Evolutionary conservation across 2,888 invertebrate species (phyloP).

Genomic region (Drosophila barbarae): DNA sequence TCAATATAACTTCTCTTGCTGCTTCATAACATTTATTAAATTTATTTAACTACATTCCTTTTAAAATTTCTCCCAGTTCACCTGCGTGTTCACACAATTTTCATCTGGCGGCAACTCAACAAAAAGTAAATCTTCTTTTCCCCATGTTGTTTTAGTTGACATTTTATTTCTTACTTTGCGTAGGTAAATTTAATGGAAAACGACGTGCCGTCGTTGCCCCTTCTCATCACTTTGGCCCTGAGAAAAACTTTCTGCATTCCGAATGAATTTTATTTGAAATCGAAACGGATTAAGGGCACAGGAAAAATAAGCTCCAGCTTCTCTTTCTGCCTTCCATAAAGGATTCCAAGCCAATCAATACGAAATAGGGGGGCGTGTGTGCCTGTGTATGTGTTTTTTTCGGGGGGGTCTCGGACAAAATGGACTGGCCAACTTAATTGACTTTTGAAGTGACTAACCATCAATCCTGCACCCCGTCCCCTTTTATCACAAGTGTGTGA

Average conservation of each 20-base stretch:
- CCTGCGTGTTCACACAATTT: slow-evolving; percentile 7
- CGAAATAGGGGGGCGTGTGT: slow-evolving; percentile 1
- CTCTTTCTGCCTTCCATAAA: not conserved
- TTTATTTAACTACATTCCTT: not conserved
- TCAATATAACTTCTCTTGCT: too few species aligned
- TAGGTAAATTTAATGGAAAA: slow-evolving; percentile 70
- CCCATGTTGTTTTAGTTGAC: slow-evolving; percentile 54
- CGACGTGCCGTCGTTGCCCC: slow-evolving; percentile 49
- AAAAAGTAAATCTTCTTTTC: slow-evolving; percentile 56
- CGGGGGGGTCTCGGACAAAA: slow-evolving; percentile 19
- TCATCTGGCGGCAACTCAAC: slow-evolving; percentile 16
- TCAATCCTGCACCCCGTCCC: slow-evolving; percentile 21
- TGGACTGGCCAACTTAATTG: slow-evolving; percentile 60
- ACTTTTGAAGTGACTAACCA: slow-evolving; percentile 66
- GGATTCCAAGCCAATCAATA: slow-evolving; percentile 33
- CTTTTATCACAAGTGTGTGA: slow-evolving; percentile 2
- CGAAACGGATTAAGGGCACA: slow-evolving; percentile 63
- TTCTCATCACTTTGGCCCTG: not conserved
- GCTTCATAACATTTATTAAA: not conserved
- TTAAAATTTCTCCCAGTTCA: slow-evolving; percentile 8
- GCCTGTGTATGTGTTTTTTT: slow-evolving; percentile 1
- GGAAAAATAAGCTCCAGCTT: slow-evolving; percentile 18
- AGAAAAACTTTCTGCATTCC: slow-evolving; percentile 34
- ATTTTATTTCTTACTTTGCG: slow-evolving; percentile 64
- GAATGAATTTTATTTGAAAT: slow-evolving; percentile 73